Conservation (phyloP, 1,140 invertebrate species). For the Zaprionus kolodkinae region DNA sequence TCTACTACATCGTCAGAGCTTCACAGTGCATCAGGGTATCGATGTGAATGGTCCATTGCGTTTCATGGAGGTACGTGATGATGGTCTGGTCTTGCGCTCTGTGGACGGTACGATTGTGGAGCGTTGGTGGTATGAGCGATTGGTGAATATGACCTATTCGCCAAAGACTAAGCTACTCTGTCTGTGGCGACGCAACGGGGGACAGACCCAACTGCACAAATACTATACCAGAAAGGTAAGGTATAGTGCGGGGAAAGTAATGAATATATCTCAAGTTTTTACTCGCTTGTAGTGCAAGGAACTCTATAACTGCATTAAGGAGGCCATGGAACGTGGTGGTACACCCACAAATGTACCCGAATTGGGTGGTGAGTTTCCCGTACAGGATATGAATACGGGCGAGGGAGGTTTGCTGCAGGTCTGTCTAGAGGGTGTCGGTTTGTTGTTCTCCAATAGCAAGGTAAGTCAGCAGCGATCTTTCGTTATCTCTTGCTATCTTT, state of each 20-base stretch:
- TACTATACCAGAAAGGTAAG: constrained; percentile 99
- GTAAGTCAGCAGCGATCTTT: constrained; percentile 86
- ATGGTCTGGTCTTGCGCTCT: constrained; percentile 96
- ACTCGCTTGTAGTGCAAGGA: constrained; percentile 94
- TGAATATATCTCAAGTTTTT: not conserved
- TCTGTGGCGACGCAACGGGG: constrained; percentile 95
- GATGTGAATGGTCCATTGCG: constrained; percentile 96
- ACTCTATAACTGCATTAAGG: constrained; percentile 99
- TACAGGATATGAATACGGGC: constrained; percentile 97
- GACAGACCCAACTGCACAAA: constrained; percentile 96
- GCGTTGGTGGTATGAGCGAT: constrained; percentile 99
- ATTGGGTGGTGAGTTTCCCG: constrained; percentile 98
- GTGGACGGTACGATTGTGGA: constrained; percentile 95
- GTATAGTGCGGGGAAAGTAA: not conserved
- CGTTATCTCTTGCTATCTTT: constrained; percentile 33
- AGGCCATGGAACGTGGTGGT: constrained; percentile 98
- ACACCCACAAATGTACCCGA: constrained; percentile 91
- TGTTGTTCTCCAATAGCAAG: constrained; percentile 99
- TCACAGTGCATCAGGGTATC: constrained; percentile 97
- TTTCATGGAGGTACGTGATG: constrained; percentile 99
- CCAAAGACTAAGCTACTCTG: constrained; percentile 99
- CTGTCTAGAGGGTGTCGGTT: constrained; percentile 99
- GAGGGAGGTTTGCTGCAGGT: constrained; percentile 99
- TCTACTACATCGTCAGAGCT: constrained; percentile 97
- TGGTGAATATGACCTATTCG: constrained; percentile 99